Percentiles rank a stretch among this genome's conserved stretches.
Conservation (phyloP, 2,797 vertebrate species). For the Sebastes hubbsi region DNA sequence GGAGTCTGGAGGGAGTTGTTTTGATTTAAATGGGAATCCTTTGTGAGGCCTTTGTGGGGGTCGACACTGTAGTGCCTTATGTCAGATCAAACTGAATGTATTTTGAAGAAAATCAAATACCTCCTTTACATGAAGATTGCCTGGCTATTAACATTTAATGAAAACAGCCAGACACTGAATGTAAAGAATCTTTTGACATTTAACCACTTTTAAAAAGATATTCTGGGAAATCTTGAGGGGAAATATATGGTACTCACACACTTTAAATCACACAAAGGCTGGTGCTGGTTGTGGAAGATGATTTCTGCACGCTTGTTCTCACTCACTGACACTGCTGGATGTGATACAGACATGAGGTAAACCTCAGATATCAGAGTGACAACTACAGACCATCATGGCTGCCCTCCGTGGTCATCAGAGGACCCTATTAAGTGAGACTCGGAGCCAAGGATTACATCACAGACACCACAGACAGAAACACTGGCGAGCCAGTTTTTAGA, state of each 20-base stretch:
- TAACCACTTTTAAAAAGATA: no score
- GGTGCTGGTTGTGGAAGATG: background rate
- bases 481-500: background rate
- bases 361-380: background rate
- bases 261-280: background rate
- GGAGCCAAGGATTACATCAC: background rate
- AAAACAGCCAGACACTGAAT: no score
- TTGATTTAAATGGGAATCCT: no score
- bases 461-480: background rate
- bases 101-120: no score
- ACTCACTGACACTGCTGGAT: background rate
- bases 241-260: background rate
- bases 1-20: slow-evolving; percentile 22
- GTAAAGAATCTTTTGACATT: no score
- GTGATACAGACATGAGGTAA: background rate
- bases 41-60: no score
- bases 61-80: no score
- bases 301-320: background rate
- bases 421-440: background rate
- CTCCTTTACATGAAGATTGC: no score
- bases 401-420: background rate
- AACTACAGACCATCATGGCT: background rate
- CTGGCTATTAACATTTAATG: no score
- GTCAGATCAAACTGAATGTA: no score
- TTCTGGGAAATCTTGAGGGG: background rate